These are phyloP conservation scores for Augochlora pura DNA, from an alignment of 1,140 invertebrate genomes.

Conservation along the genomic window DNA sequence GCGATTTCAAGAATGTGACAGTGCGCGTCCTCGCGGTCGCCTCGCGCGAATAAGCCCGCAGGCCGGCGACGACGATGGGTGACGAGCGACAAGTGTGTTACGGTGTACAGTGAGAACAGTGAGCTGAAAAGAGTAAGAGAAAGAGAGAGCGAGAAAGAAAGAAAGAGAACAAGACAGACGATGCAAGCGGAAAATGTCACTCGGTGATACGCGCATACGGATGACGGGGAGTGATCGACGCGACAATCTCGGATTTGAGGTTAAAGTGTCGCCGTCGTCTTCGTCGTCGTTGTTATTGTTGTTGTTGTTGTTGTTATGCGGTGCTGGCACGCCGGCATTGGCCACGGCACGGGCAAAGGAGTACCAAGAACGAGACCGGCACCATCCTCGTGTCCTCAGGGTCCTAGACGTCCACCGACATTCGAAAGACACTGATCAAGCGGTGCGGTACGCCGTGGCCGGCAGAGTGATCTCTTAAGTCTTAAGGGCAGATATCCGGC, in stretches of 20 bases:
- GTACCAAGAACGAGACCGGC: slow-evolving; percentile 43
- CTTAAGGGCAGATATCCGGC: too few relatives aligned
- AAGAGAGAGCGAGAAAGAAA: slow-evolving; percentile 17
- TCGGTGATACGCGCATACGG: slow-evolving; percentile 67
- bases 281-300: slow-evolving; percentile 29
- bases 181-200: slow-evolving; percentile 70
- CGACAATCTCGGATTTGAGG: slow-evolving; percentile 60
- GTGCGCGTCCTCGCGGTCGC: slow-evolving; percentile 63
- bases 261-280: slow-evolving; percentile 50
- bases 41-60: slow-evolving; percentile 43
- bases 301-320: slow-evolving; percentile 57
- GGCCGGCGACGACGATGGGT: slow-evolving; percentile 52
- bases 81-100: slow-evolving; percentile 44
- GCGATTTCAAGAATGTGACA: slow-evolving; percentile 69
- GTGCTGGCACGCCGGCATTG: slow-evolving; percentile 65
- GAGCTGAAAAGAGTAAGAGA: slow-evolving; percentile 1
- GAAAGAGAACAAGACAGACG: slow-evolving; percentile 51
- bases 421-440: slow-evolving; percentile 13
- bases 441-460: not conserved
- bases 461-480: not conserved
- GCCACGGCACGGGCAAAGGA: slow-evolving; percentile 51
- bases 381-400: slow-evolving; percentile 26
- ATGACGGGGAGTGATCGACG: slow-evolving; percentile 67
- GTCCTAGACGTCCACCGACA: not conserved
- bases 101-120: slow-evolving; percentile 45